Evolutionary conservation across 2,113 vertebrate species (phyloP), one percentile per base, ranked within the genome.

Genomic region (Cricetomys ansorgei): DNA sequence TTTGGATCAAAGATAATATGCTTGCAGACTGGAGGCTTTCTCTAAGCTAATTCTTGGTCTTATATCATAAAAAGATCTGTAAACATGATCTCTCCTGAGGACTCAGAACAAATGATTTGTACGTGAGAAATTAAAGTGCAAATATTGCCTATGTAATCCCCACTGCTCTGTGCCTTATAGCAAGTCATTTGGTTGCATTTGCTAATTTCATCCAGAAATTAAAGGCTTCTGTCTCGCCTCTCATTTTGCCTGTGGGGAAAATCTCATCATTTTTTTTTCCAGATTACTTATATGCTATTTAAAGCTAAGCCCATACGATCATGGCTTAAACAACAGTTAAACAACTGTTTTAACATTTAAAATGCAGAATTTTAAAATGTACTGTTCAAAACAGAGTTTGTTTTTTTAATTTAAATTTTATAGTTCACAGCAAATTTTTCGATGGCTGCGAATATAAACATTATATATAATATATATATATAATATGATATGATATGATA

Each of bases 121-220:
- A n/a, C 37, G 7, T 53, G 16, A 92, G 62, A 92, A 89, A 64
- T n/a, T 50, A 94, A 97, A 89, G 65, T 81, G 25, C 1, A 7
- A 31, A 72, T 55, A 93, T 86, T 70, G n/a, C 29, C 50, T 76
- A 2, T 84, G 2, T 45, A 57, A 55, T 90, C 40, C 4, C 12
- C 19, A 73, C 50, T 53, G 57, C 67, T 72, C 21, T 85, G 1
- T 92, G 72, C 53, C 0, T 57, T 95, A 59, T 84, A 85, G 43
- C 21, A 53, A 84, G 45, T 16, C 10, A 55, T 62, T 50, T 2
- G 0, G 23, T 80, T 84, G 27, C 1, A 13, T 94, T 94, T 95
- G 27, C 65, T 62, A 62, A 85, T 15, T 90, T 45, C 25, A 89
- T 95, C 93, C 93, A 79, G 91, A 97, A 97, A 75, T 70, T 50